phyloP scores from a whole-genome alignment of 2,888 invertebrate genomes.

The Drosophila quinaria region DNA sequence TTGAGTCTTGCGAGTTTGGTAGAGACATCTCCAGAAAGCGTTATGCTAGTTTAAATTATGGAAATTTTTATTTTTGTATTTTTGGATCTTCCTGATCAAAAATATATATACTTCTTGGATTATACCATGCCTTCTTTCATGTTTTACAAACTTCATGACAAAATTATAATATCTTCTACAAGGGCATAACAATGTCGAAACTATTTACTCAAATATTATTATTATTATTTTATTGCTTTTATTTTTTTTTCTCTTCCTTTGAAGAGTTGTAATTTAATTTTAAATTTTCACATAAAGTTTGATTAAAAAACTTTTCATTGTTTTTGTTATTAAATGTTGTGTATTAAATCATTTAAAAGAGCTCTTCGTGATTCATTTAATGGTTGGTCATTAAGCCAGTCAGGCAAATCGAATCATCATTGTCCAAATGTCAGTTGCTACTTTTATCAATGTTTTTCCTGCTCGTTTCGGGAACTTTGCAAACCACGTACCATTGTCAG shows the following conservation, averaged over 20 bases:
- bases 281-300: conserved; percentile 51
- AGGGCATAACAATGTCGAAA: conserved; percentile 12
- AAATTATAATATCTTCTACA: too few relatives aligned
- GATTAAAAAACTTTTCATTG: conserved; percentile 64
- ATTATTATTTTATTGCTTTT: not conserved
- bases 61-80: too few relatives aligned
- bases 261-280: conserved; percentile 34
- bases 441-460: conserved; percentile 73
- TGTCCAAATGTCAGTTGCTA: conserved; percentile 64
- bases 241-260: conserved; percentile 18
- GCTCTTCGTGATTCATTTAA: conserved; percentile 46
- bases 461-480: conserved; percentile 68
- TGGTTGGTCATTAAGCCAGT: conserved; percentile 60
- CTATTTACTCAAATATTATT: conserved; percentile 48
- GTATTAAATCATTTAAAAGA: conserved; percentile 39
- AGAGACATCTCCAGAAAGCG: too few relatives aligned
- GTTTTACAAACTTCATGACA: too few relatives aligned
- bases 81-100: too few relatives aligned
- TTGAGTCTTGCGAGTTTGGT: too few relatives aligned
- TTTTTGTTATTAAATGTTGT: conserved; percentile 48
- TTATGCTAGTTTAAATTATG: too few relatives aligned
- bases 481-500: conserved; percentile 59
- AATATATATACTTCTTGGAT: too few relatives aligned
- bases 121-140: too few relatives aligned
- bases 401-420: conserved; percentile 55